Evolutionary conservation across 2,888 invertebrate species (phyloP).

Genomic region (Aporophyla lueneburgensis): DNA sequence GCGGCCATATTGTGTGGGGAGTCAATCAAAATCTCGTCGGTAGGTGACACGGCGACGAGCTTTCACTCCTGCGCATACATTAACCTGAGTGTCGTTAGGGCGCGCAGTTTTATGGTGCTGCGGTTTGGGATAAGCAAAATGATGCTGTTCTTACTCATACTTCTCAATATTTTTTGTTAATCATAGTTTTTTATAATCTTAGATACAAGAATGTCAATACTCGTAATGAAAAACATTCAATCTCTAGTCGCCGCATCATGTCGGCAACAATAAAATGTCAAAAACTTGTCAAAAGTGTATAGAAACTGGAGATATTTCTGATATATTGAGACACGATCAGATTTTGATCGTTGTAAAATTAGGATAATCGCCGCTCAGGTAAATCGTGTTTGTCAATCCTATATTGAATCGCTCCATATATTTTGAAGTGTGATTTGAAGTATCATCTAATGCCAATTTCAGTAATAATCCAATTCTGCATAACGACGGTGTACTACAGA

Average conservation of each 20-base stretch:
- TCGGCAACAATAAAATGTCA: too few relatives aligned
- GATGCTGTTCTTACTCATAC: background rate
- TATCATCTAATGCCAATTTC: background rate
- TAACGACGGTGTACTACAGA: background rate
- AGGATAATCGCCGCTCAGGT: too few relatives aligned
- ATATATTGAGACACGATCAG: too few relatives aligned
- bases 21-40: conserved; percentile 62
- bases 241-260: too few relatives aligned
- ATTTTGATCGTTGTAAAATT: too few relatives aligned
- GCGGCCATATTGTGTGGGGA: conserved; percentile 51
- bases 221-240: too few relatives aligned
- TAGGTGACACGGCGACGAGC: conserved; percentile 52
- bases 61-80: conserved; percentile 57
- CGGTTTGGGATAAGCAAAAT: background rate
- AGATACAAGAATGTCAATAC: too few relatives aligned
- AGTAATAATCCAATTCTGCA: too few relatives aligned
- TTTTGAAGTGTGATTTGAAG: background rate
- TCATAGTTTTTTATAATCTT: background rate
- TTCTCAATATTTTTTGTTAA: background rate
- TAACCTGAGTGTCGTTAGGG: conserved; percentile 47
- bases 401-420: background rate
- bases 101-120: background rate
- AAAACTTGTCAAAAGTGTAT: too few relatives aligned
- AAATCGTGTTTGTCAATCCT: background rate
- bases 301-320: too few relatives aligned